Percentiles rank a stretch among this genome's conserved stretches.
Conservation (phyloP, 30 jellyfish, hydroid and myxozoan genomes). For the Phacellophora camtschatica region DNA sequence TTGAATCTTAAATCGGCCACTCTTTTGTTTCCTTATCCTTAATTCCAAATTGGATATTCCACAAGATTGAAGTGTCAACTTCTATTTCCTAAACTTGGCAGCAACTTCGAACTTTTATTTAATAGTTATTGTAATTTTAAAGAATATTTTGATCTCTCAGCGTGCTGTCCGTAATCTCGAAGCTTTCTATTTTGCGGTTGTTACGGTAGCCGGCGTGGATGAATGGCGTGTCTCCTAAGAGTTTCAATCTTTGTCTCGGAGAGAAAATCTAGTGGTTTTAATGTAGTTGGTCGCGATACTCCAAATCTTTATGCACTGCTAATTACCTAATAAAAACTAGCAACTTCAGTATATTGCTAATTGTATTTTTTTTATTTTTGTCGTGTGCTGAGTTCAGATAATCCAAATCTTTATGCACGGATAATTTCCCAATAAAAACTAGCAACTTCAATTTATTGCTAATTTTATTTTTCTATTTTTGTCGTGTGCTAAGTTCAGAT, state of each 20-base stretch:
- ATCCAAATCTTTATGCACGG: too few species aligned
- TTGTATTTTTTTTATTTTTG: too few species aligned
- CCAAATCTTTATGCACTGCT: too few species aligned
- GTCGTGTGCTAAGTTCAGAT: too few species aligned
- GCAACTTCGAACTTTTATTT: neutral
- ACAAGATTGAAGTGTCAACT: neutral
- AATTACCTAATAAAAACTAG: too few species aligned
- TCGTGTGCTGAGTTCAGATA: too few species aligned
- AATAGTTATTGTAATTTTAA: neutral
- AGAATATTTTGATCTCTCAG: neutral
- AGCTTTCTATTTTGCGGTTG: slow-evolving; percentile 15
- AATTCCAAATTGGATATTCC: slow-evolving; percentile 7
- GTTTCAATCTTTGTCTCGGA: neutral
- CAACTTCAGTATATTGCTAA: too few species aligned
- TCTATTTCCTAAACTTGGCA: neutral
- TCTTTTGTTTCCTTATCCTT: neutral
- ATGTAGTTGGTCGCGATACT: too few species aligned
- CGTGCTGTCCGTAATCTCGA: slow-evolving; percentile 29
- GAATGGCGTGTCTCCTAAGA: slow-evolving; percentile 10
- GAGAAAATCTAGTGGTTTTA: too few species aligned
- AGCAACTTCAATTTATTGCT: too few species aligned
- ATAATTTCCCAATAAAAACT: too few species aligned
- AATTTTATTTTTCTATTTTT: too few species aligned
- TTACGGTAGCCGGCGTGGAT: slow-evolving; percentile 23
- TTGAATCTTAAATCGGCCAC: slow-evolving; percentile 7